These are phyloP conservation scores for Rhinolophus sinicus DNA, from an alignment of 2,113 vertebrate genomes.

Conservation along the genomic window DNA sequence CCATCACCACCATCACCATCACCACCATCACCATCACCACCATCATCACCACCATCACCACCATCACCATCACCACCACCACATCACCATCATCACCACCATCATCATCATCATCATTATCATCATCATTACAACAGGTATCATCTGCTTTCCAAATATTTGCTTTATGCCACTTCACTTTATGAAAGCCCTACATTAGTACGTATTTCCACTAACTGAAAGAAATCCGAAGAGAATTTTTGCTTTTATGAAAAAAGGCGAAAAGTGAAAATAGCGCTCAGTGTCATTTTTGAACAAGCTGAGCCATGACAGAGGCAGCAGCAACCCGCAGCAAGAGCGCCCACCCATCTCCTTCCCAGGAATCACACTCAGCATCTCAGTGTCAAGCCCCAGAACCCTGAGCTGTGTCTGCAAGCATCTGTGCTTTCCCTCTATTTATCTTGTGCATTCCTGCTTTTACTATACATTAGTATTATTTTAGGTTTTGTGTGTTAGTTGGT, in stretches of 20 bases:
- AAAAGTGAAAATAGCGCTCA: background rate
- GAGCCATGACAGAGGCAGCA: background rate
- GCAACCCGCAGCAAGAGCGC: background rate
- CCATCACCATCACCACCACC: background rate
- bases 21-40: background rate
- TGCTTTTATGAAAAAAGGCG: background rate
- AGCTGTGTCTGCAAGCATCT: background rate
- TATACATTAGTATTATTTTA: background rate
- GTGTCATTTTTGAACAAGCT: background rate
- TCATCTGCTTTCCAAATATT: background rate
- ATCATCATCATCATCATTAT: background rate
- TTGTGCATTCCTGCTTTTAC: background rate
- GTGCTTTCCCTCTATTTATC: background rate
- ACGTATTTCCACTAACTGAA: background rate
- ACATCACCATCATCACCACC: background rate
- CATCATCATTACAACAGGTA: background rate
- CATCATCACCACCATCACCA: background rate
- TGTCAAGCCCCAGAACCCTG: background rate
- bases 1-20: background rate
- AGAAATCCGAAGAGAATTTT: background rate
- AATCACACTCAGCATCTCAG: background rate
- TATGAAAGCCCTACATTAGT: background rate
- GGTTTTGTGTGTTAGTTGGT: background rate
- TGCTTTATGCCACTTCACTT: background rate
- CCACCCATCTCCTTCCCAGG: background rate